Evolutionary conservation across 2,888 invertebrate genomes (phyloP), one percentile per base, ranked within the genome.

Genomic region (Galerucella calmariensis): DNA sequence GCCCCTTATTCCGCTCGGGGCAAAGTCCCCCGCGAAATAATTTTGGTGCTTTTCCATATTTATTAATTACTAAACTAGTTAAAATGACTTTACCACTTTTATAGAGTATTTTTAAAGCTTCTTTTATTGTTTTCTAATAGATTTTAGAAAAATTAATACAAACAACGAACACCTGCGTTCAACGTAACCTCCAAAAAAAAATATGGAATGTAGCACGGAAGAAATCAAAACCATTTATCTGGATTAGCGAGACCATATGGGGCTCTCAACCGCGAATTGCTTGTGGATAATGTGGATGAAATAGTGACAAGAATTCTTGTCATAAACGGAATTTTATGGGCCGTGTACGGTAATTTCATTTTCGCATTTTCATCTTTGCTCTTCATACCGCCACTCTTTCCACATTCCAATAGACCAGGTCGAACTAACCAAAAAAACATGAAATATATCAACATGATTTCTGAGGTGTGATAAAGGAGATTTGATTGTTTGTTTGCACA

Each of bases 191-290:
- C 63, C 20, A 20, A 14, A 16, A 46, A 46, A 63, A 65, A 35
- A 62, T 46, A 65, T n/a, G n/a, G 63, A 12, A 46, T 11, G 63
- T 20, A 46, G 44, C 46, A 3, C 58, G 59, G 48, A 69, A 75
- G 81, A 85, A 86, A 86, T 86, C 85, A 86, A 86, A 85, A 83
- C 82, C 86, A 85, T 87, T 85, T 84, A 86, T 87, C 86, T 84
- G 84, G 83, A 85, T 87, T 87, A 87, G 83, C 76, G 78, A 75
- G 81, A 82, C 81, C 82, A 83, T 84, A 85, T 85, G 84, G 84
- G 84, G 79, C 78, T 76, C 70, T 75, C 82, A 82, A 85, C 86
- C 86, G 82, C 86, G 85, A 81, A 85, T 84, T 83, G 83, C 83
- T 84, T 84, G 83, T 78, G 82, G 84, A 82, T 85, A 79, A 73